Evolutionary conservation across 1,140 invertebrate genomes (phyloP).

Genomic region (Conus betulinus): DNA sequence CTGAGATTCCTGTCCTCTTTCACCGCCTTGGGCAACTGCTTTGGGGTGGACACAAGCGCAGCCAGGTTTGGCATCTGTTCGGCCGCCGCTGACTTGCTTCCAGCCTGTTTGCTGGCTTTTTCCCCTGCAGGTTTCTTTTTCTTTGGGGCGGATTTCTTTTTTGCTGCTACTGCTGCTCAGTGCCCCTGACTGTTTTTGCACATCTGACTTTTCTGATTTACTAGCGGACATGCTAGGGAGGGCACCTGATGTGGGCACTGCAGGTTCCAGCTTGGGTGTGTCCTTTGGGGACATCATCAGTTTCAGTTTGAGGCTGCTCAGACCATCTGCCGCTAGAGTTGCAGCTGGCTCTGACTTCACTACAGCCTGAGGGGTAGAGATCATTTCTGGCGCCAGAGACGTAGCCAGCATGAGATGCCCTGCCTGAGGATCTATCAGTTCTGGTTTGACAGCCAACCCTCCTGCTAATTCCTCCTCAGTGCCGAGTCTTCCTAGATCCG

Average conservation of each 20-base stretch:
- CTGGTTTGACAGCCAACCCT: background rate
- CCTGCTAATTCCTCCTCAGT: background rate
- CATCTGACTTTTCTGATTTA: background rate
- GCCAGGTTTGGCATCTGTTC: constrained; percentile 52
- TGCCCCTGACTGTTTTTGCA: background rate
- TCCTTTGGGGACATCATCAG: constrained; percentile 53
- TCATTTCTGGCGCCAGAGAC: background rate
- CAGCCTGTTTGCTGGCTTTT: constrained; percentile 35
- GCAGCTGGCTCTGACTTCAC: constrained; percentile 19
- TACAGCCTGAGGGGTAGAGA: background rate
- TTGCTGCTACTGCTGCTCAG: background rate
- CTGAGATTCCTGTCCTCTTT: constrained; percentile 2
- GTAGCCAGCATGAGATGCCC: constrained; percentile 2
- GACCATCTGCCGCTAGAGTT: background rate
- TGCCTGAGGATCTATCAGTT: constrained; percentile 24
- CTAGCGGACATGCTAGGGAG: constrained; percentile 5
- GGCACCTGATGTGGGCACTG: constrained; percentile 18
- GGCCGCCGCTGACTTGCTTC: constrained; percentile 26
- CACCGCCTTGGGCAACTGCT: constrained; percentile 3
- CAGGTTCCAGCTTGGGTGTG: background rate
- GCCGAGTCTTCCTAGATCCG: background rate
- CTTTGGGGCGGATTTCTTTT: constrained; percentile 27
- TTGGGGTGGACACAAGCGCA: constrained; percentile 36
- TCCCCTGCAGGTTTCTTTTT: constrained; percentile 40
- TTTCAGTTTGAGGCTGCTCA: constrained; percentile 51